phyloP scores from a whole-genome alignment of 2,797 vertebrate genomes.

The Brachyrhaphis roseni region DNA sequence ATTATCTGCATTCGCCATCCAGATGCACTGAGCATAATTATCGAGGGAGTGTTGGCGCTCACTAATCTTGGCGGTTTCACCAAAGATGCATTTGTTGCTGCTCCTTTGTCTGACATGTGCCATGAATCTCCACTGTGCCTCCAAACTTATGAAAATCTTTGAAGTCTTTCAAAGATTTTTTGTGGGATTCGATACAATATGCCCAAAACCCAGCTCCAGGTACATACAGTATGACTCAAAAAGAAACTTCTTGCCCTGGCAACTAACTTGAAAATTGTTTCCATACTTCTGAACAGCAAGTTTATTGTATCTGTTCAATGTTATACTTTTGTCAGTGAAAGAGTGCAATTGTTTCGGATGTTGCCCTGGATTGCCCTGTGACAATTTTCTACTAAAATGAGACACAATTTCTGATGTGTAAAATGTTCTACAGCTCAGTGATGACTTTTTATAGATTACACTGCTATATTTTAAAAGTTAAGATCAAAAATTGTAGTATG shows the following conservation, averaged over 20 bases:
- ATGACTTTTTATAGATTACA: neutral
- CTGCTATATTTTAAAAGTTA: neutral
- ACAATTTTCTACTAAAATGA: neutral
- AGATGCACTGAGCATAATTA: neutral
- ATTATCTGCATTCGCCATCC: neutral
- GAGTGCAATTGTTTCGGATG: neutral
- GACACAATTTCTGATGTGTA: neutral
- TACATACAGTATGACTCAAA: neutral
- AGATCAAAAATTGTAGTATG: too few relatives aligned
- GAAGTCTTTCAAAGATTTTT: neutral
- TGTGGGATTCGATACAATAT: neutral
- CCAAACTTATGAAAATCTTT: neutral
- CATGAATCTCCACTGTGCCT: neutral
- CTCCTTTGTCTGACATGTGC: neutral
- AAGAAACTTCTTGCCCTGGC: neutral
- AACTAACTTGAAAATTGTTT: neutral
- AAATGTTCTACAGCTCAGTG: neutral
- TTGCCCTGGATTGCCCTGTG: neutral
- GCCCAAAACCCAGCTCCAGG: neutral
- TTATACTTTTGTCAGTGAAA: neutral
- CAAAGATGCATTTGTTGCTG: neutral
- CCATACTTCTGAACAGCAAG: too few relatives aligned
- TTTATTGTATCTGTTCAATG: too few relatives aligned
- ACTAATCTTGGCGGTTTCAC: neutral
- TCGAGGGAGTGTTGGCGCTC: neutral